Evolutionary conservation across 2,888 invertebrate genomes (phyloP).

Genomic region (Andrena camellia): DNA sequence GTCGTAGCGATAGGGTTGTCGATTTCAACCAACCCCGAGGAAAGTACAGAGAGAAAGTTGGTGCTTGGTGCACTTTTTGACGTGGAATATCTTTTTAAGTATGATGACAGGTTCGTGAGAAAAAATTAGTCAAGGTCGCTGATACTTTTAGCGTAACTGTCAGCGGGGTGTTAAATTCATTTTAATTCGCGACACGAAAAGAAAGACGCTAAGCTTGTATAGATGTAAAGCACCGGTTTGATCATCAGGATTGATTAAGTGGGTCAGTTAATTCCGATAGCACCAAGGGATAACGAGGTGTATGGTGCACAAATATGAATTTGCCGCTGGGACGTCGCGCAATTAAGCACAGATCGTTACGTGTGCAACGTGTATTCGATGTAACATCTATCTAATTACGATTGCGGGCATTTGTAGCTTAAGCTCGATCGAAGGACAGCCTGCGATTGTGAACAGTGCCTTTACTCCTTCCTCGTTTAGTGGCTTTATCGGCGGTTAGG

Average conservation of each 20-base stretch:
- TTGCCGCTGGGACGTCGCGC: conserved; percentile 17
- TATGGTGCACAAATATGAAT: conserved; percentile 37
- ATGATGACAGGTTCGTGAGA: too few relatives aligned
- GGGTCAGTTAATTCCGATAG: conserved; percentile 34
- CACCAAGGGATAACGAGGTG: conserved; percentile 18
- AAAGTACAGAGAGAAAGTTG: too few relatives aligned
- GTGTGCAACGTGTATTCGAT: background rate
- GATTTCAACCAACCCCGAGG: background rate
- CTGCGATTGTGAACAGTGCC: conserved; percentile 22
- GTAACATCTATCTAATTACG: conserved; percentile 47
- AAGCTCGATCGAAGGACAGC: conserved; percentile 7
- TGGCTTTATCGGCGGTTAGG: conserved; percentile 40
- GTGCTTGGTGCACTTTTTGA: too few relatives aligned
- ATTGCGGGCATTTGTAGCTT: background rate
- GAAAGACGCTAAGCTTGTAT: background rate
- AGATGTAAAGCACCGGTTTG: conserved; percentile 9
- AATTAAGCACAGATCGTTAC: conserved; percentile 48
- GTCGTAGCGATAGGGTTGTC: background rate
- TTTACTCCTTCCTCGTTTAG: conserved; percentile 30
- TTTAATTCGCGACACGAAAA: background rate
- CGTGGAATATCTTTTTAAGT: too few relatives aligned
- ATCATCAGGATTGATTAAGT: conserved; percentile 37
- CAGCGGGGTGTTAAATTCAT: background rate
- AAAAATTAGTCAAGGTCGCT: background rate
- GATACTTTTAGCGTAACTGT: background rate